Evolutionary conservation across 2,797 vertebrate species (phyloP).

Genomic region (Kryptolebias ocellatus): DNA sequence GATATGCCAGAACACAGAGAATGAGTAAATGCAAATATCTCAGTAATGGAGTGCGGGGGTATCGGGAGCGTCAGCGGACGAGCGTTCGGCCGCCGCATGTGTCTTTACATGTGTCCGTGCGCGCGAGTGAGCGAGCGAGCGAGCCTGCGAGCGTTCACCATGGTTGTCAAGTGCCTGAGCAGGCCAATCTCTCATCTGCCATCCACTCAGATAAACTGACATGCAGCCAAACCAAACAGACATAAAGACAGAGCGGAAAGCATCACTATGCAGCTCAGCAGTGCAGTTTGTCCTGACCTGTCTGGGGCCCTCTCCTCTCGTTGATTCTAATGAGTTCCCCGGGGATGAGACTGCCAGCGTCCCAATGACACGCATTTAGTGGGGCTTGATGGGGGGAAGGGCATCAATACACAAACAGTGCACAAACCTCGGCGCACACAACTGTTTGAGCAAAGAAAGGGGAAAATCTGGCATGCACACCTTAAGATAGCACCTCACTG

Average conservation of each 20-base stretch:
- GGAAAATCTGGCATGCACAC: slow-evolving; percentile 1
- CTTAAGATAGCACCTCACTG: too few species aligned
- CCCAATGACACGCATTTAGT: slow-evolving; percentile 55
- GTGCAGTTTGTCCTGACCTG: slow-evolving; percentile 76
- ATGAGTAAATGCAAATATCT: slow-evolving; percentile 4
- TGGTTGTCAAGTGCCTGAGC: slow-evolving; percentile 70
- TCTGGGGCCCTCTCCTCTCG: slow-evolving; percentile 72
- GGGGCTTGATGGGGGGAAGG: not conserved
- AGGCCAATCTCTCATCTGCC: slow-evolving; percentile 72
- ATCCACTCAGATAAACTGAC: slow-evolving; percentile 56
- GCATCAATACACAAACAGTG: slow-evolving; percentile 30
- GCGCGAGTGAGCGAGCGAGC: slow-evolving; percentile 20
- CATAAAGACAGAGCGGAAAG: slow-evolving; percentile 65
- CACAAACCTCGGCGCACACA: slow-evolving; percentile 25
- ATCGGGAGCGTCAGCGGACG: not conserved
- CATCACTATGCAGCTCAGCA: slow-evolving; percentile 80
- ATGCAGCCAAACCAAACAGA: slow-evolving; percentile 60
- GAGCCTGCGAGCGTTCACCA: slow-evolving; percentile 44
- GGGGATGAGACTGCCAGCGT: slow-evolving; percentile 63
- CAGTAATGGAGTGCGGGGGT: slow-evolving; percentile 2
- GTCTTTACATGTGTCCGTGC: slow-evolving; percentile 14
- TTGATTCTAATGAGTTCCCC: slow-evolving; percentile 83
- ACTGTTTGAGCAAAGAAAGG: slow-evolving; percentile 21
- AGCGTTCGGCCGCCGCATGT: not conserved
- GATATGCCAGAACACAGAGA: not conserved